A percentile compares a stretch with the other conserved stretches of the same genome.
Evolutionary conservation across 2,113 vertebrate genomes (phyloP).

Genomic region (Capreolus pygargus): DNA sequence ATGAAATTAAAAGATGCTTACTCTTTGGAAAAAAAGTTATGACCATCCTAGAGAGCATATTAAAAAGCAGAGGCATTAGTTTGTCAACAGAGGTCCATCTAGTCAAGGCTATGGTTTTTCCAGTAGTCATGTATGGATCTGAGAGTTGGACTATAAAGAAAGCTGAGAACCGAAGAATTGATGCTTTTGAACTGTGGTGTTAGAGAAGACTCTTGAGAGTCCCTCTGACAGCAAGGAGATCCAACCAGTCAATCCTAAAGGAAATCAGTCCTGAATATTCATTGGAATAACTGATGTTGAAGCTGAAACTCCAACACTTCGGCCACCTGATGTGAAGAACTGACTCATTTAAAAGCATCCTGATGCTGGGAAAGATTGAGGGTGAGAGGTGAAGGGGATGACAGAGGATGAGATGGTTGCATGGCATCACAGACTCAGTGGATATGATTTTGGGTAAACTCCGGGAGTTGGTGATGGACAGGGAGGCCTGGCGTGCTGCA

Average conservation of each 20-base stretch:
- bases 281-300: not conserved
- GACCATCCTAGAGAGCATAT: not conserved
- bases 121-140: not conserved
- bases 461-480: not conserved
- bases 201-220: not conserved
- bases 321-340: not conserved
- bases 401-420: not conserved
- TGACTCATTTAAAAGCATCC: not conserved
- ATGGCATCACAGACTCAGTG: not conserved
- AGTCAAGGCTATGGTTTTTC: not conserved
- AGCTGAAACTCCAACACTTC: not conserved
- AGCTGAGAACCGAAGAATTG: fast-evolving
- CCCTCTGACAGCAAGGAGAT: not conserved
- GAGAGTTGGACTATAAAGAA: not conserved
- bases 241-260: not conserved
- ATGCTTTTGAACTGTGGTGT: not conserved
- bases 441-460: not conserved
- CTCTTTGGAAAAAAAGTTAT: not conserved
- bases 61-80: not conserved
- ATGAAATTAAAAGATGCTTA: not conserved
- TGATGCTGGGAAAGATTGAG: not conserved
- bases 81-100: not conserved
- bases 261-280: not conserved
- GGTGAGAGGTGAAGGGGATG: not conserved
- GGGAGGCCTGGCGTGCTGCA: not conserved